Evolutionary conservation across 2,113 vertebrate genomes (phyloP).

Genomic region (Bufo bufo): DNA sequence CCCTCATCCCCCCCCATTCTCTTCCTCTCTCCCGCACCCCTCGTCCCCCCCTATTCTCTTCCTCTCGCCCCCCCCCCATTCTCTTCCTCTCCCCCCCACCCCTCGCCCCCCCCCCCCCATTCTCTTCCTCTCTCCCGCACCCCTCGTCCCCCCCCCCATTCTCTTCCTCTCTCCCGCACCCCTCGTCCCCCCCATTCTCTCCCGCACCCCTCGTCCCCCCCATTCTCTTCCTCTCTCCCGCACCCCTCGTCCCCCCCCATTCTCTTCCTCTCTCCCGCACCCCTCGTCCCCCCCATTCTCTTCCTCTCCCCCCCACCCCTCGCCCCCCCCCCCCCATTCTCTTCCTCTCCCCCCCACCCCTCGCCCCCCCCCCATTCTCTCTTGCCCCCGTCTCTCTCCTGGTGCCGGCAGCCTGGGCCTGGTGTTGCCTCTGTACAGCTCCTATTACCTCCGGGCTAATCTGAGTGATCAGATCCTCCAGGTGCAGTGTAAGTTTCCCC

Average conservation of each 20-base stretch:
- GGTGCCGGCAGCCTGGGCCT: slow-evolving; percentile 86
- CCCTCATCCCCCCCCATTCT: too few species aligned
- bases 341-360: not conserved
- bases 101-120: not conserved
- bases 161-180: too few species aligned
- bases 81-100: not conserved
- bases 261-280: not conserved
- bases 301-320: too few species aligned
- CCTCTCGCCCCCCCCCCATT: too few species aligned
- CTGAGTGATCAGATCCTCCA: slow-evolving; percentile 99
- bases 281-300: not conserved
- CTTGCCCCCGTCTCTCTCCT: not conserved
- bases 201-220: not conserved
- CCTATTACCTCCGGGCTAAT: slow-evolving; percentile 97
- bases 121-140: too few species aligned
- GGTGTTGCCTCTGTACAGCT: slow-evolving; percentile 94
- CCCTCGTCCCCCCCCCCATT: not conserved
- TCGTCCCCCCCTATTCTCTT: too few species aligned
- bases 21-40: not conserved
- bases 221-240: too few species aligned
- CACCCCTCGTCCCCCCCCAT: not conserved
- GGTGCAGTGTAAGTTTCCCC: slow-evolving; percentile 97
- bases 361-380: too few species aligned
- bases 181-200: too few species aligned
- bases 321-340: too few species aligned